Base-by-base conservation (phyloP, 2,888 invertebrate genomes). In the Gymnoscelis rufifasciata region DNA sequence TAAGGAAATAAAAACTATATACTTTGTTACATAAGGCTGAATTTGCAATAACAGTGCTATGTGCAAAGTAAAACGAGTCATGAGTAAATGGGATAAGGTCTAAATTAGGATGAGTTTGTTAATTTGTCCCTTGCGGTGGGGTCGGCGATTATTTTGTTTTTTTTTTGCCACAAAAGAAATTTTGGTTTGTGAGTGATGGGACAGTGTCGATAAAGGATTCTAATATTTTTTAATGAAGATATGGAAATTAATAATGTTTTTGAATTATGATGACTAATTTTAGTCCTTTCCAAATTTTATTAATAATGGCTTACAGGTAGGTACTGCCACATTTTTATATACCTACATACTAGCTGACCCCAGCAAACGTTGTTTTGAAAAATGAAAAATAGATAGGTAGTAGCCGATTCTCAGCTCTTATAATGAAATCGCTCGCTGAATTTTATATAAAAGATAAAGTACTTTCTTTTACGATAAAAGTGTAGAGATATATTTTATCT, bases 1-100 rank as follows among this genome's bases (percentile, higher is more conserved):
- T 36, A 41, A 30, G 15, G 49, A 41, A 49, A 45, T 45, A 49
- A 38, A 12, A 30, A 40, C 44, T 47, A 33, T 50, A 48, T 38
- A 45, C 24, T 26, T 49, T n/a, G n/a, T 7, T 26, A 45, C 14
- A 39, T 43, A 44, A 27, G 43, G 30, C 28, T 41, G 37, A 52
- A 27, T 38, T 47, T 43, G 37, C 40, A 43, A 40, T 37, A 49
- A 23, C 43, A 7, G 10, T 19, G 4, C n/a, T 2, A 6, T 3
- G 11, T 15, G 13, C 12, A 24, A 27, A 28, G 38, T 26, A 11
- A 30, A 47, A 30, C 30, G 12, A 15, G 5, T 15, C 15, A 5
- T 29, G 5, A 8, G 7, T 6, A 7, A 11, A 7, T 0, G 7
- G 0, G 10, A 40, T 40, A 31, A 15, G 23, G 39, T 40, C 30